Evolutionary conservation across 2,113 vertebrate genomes (phyloP).

Genomic region (Numida meleagris): DNA sequence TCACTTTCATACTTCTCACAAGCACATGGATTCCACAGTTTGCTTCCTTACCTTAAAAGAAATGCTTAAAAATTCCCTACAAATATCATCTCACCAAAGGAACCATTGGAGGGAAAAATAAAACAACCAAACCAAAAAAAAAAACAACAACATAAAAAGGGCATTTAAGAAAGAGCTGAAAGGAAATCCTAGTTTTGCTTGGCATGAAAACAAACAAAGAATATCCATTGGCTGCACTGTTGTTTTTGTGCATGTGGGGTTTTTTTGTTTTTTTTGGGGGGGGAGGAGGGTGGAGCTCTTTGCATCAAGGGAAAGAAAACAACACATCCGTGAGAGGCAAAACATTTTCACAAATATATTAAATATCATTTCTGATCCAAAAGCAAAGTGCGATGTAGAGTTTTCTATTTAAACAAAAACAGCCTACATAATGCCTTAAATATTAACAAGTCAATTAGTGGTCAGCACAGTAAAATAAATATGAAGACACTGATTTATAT

Average conservation of each 20-base stretch:
- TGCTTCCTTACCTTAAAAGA: conserved; percentile 25
- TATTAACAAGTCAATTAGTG: conserved; percentile 66
- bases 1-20: conserved; percentile 14
- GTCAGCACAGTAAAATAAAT: conserved; percentile 74
- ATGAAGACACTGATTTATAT: conserved; percentile 52
- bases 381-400: conserved; percentile 35
- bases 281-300: not conserved
- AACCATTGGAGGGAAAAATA: not conserved
- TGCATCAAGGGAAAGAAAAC: conserved; percentile 3
- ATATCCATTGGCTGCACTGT: not conserved
- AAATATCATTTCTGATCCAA: conserved; percentile 55
- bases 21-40: conserved; percentile 12
- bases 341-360: conserved; percentile 57
- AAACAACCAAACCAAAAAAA: not conserved
- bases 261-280: not conserved
- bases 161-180: not conserved
- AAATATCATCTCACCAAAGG: not conserved
- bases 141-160: not conserved
- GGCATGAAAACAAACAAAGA: not conserved
- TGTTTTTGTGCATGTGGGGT: not conserved
- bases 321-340: not conserved
- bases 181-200: conserved; percentile 24
- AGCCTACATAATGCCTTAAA: conserved; percentile 63
- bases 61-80: not conserved
- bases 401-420: conserved; percentile 37